phyloP scores from a whole-genome alignment of 2,888 invertebrate species.

The Cataglyphis rosenhaueri region DNA sequence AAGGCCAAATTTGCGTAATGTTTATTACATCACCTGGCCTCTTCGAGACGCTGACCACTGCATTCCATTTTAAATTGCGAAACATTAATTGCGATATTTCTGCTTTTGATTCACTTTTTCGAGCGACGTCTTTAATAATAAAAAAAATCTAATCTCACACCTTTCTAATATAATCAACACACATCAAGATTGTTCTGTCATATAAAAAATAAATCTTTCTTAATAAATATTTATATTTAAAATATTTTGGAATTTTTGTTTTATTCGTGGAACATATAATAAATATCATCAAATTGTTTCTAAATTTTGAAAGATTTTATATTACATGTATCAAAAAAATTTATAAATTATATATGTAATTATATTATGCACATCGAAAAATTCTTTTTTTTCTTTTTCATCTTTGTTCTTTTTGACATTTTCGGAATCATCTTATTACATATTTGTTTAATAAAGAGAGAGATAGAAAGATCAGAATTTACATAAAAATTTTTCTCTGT shows the following conservation, averaged over 20 bases:
- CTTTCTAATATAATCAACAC: too few species aligned
- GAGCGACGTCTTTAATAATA: not conserved
- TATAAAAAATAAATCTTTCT: too few species aligned
- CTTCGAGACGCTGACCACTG: constrained; percentile 46
- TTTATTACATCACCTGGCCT: constrained; percentile 51
- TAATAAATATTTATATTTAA: not conserved
- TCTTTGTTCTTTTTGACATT: not conserved
- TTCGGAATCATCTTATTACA: not conserved
- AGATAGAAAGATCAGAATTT: not conserved
- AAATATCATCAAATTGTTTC: not conserved
- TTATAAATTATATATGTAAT: not conserved
- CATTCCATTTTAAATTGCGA: constrained; percentile 58
- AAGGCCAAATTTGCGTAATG: constrained; percentile 67
- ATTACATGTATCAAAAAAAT: not conserved
- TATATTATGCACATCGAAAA: not conserved
- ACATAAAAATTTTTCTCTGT: not conserved
- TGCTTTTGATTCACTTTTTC: not conserved
- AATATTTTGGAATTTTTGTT: too few species aligned
- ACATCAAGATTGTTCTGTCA: not conserved
- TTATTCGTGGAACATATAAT: too few species aligned
- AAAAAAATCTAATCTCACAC: not conserved
- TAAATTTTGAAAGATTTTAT: too few species aligned
- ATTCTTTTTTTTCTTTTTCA: not conserved
- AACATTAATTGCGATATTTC: constrained; percentile 37
- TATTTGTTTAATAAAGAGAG: not conserved